Conservation (phyloP, 2,113 vertebrate genomes). For the Columba livia region DNA sequence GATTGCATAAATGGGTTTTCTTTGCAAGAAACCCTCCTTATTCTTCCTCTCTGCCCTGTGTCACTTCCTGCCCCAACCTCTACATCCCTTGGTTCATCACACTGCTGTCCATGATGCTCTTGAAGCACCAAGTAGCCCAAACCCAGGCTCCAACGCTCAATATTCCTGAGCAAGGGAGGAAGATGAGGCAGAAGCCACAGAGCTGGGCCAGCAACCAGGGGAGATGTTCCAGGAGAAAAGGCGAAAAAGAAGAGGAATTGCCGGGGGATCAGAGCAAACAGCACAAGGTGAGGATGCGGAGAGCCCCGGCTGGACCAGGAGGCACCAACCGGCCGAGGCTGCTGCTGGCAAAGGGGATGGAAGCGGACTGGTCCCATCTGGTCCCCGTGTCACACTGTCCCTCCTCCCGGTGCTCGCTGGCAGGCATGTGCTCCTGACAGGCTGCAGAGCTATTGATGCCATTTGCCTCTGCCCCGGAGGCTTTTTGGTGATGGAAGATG, state of each 20-base stretch:
- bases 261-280: not conserved
- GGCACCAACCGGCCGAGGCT: rapidly evolving
- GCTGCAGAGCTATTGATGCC: not conserved
- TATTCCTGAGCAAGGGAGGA: not conserved
- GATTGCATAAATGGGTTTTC: not conserved
- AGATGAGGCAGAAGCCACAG: not conserved
- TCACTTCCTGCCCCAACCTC: rapidly evolving
- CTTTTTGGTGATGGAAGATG: not conserved
- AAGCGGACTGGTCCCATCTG: not conserved
- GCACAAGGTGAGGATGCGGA: not conserved
- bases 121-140: not conserved
- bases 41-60: not conserved
- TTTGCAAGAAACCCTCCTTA: not conserved
- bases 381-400: not conserved
- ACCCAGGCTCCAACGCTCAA: rapidly evolving
- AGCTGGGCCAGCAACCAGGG: not conserved
- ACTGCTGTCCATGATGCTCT: rapidly evolving
- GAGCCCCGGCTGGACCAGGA: not conserved
- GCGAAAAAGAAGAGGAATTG: not conserved
- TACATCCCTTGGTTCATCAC: rapidly evolving
- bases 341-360: not conserved
- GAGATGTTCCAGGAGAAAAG: not conserved
- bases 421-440: not conserved
- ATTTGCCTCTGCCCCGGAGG: not conserved
- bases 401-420: not conserved